phyloP scores from a whole-genome alignment of 2,888 invertebrate species.

The Macrosiphum euphorbiae region DNA sequence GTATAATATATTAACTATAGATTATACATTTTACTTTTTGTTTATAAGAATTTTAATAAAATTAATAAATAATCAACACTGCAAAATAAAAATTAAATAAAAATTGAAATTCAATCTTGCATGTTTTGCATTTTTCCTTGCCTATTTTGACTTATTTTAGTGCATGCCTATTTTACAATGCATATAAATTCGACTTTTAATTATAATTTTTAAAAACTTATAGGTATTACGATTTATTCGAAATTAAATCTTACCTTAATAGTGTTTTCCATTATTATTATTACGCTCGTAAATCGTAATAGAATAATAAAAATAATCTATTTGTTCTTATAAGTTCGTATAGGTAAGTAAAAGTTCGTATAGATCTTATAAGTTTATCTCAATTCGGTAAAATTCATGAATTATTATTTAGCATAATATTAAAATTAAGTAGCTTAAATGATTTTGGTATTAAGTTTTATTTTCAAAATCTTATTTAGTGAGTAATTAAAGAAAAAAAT shows the following conservation, averaged over 20 bases:
- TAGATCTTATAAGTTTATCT: background rate
- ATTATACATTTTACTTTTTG: no score
- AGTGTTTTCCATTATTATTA: background rate
- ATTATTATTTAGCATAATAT: background rate
- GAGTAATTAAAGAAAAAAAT: background rate
- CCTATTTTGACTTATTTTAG: no score
- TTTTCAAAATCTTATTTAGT: background rate
- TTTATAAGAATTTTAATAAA: no score
- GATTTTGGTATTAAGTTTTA: background rate
- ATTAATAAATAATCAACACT: no score
- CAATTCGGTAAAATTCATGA: background rate
- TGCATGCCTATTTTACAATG: no score
- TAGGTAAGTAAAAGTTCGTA: background rate
- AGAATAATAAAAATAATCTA: background rate
- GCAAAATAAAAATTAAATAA: no score
- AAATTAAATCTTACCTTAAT: background rate
- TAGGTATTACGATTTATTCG: background rate
- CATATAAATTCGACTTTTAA: no score
- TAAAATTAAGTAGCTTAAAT: background rate
- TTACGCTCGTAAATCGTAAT: background rate
- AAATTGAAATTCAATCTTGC: no score
- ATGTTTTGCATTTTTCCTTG: no score
- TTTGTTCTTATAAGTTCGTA: background rate
- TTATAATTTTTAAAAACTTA: background rate
- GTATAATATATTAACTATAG: no score